Evolutionary conservation across 2,797 vertebrate genomes (phyloP), one percentile per base, ranked within the genome.

Genomic region (Micromesistius poutassou): DNA sequence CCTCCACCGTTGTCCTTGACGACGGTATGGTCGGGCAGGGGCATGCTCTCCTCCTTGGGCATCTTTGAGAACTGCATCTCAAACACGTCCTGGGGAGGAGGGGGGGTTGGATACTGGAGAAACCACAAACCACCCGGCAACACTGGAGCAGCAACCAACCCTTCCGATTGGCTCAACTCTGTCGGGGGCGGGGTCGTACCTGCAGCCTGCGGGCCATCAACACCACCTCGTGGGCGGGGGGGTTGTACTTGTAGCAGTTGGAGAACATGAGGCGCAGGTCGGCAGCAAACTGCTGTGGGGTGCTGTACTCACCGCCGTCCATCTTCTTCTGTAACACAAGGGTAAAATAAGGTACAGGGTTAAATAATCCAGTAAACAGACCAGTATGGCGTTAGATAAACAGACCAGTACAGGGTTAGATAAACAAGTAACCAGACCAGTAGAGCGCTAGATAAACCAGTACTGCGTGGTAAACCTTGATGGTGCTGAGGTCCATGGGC

Each of bases 251-350:
- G 87, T 97, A 98, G 87, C 94, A 98, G 87, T 94, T 97, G 88
- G 95, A 95, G 82, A 99, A 98, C 97, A 99, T 98, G 80, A 96
- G 89, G 76, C 97, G 94, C 73, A 99, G 84, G 87, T 99, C 97
- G 1, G 94, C 91, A 73, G 96, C 96, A 91, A 98, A 98, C 79
- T 96, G 94, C 79, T 94, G 93, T 16, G 92, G 92, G 35, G 94
- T 89, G 1, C 84, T 89, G 78, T 99, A 99, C 78, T 95, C 93
- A 28, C 91, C 90, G 0, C 91, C 93, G 77, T 96, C 96, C 93
- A 98, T 95, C 91, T 97, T 98, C 81, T 89, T 95, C 98, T 97
- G 86, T 71, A 28, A 62, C 55, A 62, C 55, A 62, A 6, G n/a
- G 55, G 5, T n/a, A n/a, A n/a, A n/a, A n/a, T n/a, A n/a, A 42